phyloP scores from a whole-genome alignment of 2,113 vertebrate species.

The Pterophyllum scalare region DNA sequence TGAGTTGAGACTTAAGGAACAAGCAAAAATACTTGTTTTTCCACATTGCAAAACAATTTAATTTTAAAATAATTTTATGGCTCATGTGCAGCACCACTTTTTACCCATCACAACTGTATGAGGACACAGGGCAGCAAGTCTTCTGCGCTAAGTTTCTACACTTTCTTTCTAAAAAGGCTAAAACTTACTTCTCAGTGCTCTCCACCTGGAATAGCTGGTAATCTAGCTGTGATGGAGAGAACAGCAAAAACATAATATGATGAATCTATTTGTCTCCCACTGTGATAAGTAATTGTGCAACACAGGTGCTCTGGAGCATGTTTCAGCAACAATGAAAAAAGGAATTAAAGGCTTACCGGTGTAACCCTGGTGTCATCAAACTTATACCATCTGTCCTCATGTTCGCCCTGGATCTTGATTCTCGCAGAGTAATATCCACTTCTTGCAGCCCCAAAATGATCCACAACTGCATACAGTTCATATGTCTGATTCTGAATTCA shows the following conservation, averaged over 20 bases:
- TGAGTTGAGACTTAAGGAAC: too few relatives aligned
- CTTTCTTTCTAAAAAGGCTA: accelerated
- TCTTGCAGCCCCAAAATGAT: slow-evolving; percentile 5
- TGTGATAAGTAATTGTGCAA: background rate
- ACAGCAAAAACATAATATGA: background rate
- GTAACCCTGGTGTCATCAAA: slow-evolving; percentile 53
- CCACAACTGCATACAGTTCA: background rate
- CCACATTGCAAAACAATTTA: background rate
- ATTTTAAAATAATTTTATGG: background rate
- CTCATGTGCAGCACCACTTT: background rate
- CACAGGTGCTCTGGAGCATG: accelerated
- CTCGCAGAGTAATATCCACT: background rate
- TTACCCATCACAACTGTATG: background rate
- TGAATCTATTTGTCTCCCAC: accelerated
- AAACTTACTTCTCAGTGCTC: background rate
- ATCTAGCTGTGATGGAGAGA: background rate
- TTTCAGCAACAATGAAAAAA: accelerated
- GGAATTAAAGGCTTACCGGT: slow-evolving; percentile 41
- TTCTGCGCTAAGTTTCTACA: background rate
- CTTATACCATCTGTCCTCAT: background rate
- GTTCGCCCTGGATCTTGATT: background rate
- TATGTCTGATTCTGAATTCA: slow-evolving; percentile 3
- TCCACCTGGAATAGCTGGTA: accelerated
- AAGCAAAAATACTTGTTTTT: too few relatives aligned
- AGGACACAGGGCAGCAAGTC: background rate